Base-by-base conservation (phyloP, 2,888 invertebrate species). In the Eubasilissa splendida region DNA sequence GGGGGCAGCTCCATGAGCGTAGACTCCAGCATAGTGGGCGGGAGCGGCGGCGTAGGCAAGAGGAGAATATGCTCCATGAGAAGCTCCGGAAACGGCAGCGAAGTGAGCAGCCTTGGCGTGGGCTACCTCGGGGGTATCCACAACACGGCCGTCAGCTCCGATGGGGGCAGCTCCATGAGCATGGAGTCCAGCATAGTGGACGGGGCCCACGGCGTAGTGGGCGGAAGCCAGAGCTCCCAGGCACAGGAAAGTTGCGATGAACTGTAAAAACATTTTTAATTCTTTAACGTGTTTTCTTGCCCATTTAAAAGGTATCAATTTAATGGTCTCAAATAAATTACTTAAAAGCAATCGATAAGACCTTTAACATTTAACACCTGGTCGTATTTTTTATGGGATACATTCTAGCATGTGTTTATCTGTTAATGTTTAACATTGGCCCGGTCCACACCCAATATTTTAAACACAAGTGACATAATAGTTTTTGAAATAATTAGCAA, bases 151-250 rank as follows among this genome's bases (percentile, higher is more conserved):
- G n/a, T 82, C 79, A 66, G 31, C 22, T 10, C 77, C 77, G 52
- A 59, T 22, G 7, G 66, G 63, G 68, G 77, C 77, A 0, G 77
- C 77, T 22, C 71, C 71, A 33, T 56, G 56, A 80, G 79, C 68
- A 79, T 66, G 59, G 77, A 31, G 58, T 68, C 80, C 80, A 33
- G 59, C 68, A 70, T 76, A 80, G 33, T 73, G 71, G 14, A 22
- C 42, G 56, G 56, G 66, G 84, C 91, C 91, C 59, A 90, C 91
- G 78, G 91, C 92, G 76, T 71, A 81, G 22, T 73, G 74, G 42
- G 81, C 83, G 12, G 83, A 81, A 22, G 76, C 83, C 73, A 81
- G 56, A 50, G 76, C 81, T 59, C 75, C 78, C 63, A 80, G 12
- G 77, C 80, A 80, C 80, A 82, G 71, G 65, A 82, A 66, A 66